These are phyloP conservation scores for Setipinna tenuifilis DNA, from an alignment of 2,797 vertebrate genomes.

Conservation along the genomic window DNA sequence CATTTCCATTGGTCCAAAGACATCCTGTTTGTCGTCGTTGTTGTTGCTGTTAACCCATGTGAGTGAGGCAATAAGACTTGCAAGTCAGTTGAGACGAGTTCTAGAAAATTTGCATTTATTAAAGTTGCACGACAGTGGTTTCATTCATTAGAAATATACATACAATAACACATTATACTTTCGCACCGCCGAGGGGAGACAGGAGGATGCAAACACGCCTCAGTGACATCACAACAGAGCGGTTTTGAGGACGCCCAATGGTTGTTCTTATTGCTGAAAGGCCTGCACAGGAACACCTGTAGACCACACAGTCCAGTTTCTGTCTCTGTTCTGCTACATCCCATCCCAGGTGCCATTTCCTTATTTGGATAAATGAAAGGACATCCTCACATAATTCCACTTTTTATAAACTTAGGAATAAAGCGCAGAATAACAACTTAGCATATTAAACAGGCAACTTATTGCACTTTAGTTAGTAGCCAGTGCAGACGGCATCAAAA, in stretches of 20 bases:
- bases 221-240: neutral
- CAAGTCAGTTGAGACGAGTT: constrained; percentile 34
- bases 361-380: neutral
- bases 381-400: neutral
- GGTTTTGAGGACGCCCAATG: neutral
- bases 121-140: constrained; percentile 40
- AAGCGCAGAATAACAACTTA: constrained; percentile 8
- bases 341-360: neutral
- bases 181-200: neutral
- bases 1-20: constrained; percentile 59
- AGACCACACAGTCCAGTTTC: neutral
- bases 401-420: neutral
- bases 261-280: neutral
- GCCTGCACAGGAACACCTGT: neutral
- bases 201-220: neutral
- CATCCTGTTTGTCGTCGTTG: neutral
- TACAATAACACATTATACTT: constrained; percentile 16
- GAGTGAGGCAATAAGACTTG: neutral
- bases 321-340: neutral
- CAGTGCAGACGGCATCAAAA: constrained; percentile 61
- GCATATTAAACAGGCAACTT: constrained; percentile 48
- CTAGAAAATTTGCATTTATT: constrained; percentile 37
- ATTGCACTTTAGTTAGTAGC: constrained; percentile 76
- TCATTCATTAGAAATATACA: constrained; percentile 43
- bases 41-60: neutral